Evolutionary conservation across 2,113 vertebrate species (phyloP).

Genomic region (Anarhynchus alexandrinus): DNA sequence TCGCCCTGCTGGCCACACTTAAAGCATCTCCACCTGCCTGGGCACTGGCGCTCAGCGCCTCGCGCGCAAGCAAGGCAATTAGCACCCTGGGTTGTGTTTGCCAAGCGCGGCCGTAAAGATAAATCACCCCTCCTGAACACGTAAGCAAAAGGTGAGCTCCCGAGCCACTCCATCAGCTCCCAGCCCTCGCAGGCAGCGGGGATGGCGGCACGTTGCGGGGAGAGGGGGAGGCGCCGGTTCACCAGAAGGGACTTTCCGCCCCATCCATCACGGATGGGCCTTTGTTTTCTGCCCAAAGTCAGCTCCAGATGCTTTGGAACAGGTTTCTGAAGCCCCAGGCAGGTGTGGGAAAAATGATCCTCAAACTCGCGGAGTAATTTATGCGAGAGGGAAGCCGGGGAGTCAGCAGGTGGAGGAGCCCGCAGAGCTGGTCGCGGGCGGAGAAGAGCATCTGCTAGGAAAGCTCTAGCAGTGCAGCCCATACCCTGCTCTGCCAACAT

Average conservation of each 20-base stretch:
- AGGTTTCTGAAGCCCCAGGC: not conserved
- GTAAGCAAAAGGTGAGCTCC: not conserved
- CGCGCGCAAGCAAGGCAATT: not conserved
- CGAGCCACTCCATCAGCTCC: not conserved
- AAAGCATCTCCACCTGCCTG: not conserved
- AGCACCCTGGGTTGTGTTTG: not conserved
- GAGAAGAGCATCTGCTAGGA: conserved; percentile 12
- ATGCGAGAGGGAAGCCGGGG: not conserved
- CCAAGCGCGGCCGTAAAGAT: not conserved
- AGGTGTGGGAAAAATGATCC: not conserved
- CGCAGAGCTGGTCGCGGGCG: not conserved
- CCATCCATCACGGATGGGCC: not conserved
- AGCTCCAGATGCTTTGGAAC: not conserved
- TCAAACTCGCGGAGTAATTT: not conserved
- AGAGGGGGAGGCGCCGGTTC: not conserved
- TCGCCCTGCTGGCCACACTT: too few relatives aligned
- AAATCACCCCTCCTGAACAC: not conserved
- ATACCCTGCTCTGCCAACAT: not conserved
- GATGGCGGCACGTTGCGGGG: fast-evolving
- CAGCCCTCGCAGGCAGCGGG: not conserved
- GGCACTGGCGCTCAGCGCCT: not conserved
- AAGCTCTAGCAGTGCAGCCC: not conserved
- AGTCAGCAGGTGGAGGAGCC: not conserved
- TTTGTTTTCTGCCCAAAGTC: not conserved
- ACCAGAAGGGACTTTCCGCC: not conserved